Evolutionary conservation across 2,797 vertebrate genomes (phyloP).

Genomic region (Xenentodon cancila): DNA sequence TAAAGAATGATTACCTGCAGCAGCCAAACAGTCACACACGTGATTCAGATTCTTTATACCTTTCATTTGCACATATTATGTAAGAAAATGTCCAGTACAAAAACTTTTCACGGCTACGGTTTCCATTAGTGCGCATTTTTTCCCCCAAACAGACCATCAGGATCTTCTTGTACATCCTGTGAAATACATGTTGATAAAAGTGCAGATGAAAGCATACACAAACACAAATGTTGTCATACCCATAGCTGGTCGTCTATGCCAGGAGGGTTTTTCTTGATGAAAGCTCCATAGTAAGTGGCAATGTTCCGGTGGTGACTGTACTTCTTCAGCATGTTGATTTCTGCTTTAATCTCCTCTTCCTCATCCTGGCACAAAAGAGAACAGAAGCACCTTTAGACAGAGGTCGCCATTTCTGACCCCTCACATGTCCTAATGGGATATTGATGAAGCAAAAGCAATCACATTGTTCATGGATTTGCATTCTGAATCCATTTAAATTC

Average conservation of each 20-base stretch:
- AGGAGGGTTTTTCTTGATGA: constrained; percentile 95
- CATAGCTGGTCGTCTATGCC: constrained; percentile 95
- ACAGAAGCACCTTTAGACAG: constrained; percentile 20
- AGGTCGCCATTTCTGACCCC: constrained; percentile 18
- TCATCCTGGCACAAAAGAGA: constrained; percentile 82
- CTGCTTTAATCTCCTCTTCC: constrained; percentile 96
- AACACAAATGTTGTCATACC: constrained; percentile 71
- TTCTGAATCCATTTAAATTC: constrained; percentile 21
- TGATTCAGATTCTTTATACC: constrained; percentile 35
- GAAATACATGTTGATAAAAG: constrained; percentile 8
- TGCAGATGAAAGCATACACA: constrained; percentile 4
- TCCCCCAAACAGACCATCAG: no score
- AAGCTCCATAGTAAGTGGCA: constrained; percentile 96
- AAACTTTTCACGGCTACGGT: no score
- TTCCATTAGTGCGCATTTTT: no score
- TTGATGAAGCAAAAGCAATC: constrained; percentile 11
- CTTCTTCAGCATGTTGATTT: constrained; percentile 98
- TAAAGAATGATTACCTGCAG: constrained; percentile 61
- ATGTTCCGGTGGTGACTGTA: constrained; percentile 98
- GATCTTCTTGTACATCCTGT: background rate
- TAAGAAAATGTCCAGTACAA: background rate
- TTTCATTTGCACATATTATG: constrained; percentile 2
- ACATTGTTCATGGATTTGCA: constrained; percentile 27
- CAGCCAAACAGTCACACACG: constrained; percentile 31
- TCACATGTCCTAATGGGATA: constrained; percentile 15